Conservation (phyloP, 1,140 invertebrate species). For the Protaetia brevitarsis region DNA sequence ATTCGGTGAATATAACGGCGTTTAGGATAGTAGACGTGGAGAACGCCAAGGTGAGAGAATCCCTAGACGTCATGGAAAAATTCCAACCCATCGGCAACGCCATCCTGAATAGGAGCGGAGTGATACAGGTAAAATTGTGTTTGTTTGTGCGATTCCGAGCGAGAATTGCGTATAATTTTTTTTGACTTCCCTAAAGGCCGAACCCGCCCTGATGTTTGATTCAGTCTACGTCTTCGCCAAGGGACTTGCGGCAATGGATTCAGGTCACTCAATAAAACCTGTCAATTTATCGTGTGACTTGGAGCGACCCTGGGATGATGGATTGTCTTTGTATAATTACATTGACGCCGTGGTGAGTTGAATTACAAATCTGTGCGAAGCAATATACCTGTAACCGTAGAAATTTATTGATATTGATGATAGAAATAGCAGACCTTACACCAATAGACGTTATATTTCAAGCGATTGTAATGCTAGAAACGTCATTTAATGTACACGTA, state of each 20-base stretch:
- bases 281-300: constrained; percentile 80
- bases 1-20: constrained; percentile 89
- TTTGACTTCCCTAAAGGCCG: constrained; percentile 67
- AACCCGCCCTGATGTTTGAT: constrained; percentile 88
- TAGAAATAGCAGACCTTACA: not conserved
- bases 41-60: constrained; percentile 69
- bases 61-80: constrained; percentile 81
- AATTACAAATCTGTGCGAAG: constrained; percentile 13
- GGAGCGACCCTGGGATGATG: constrained; percentile 80
- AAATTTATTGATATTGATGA: not conserved
- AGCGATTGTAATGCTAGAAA: not conserved
- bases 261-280: constrained; percentile 62
- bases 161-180: constrained; percentile 4
- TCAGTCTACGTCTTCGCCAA: constrained; percentile 84
- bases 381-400: not conserved
- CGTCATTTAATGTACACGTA: not conserved
- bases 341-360: constrained; percentile 73
- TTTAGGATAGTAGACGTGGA: constrained; percentile 83
- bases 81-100: constrained; percentile 79
- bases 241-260: constrained; percentile 71
- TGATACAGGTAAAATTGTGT: constrained; percentile 62
- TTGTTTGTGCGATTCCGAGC: not conserved
- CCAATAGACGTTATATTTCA: not conserved
- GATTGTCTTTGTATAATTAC: constrained; percentile 84
- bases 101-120: constrained; percentile 70